Percentiles rank a stretch among this genome's conserved stretches.
phyloP scores from a whole-genome alignment of 2,113 vertebrate genomes.

The Danio rerio region DNA sequence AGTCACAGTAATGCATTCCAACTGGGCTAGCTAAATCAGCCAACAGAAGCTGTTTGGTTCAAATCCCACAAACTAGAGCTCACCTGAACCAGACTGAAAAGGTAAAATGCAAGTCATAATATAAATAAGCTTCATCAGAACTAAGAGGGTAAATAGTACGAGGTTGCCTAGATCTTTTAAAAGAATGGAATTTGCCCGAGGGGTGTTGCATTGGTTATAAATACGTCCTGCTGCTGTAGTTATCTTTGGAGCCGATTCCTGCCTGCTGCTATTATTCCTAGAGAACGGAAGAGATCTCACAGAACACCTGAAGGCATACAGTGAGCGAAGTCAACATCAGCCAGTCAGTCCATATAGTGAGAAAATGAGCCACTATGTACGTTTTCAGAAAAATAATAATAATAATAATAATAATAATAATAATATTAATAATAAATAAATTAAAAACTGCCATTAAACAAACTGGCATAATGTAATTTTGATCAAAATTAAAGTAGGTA shows the following conservation, averaged over 20 bases:
- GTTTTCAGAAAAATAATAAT: too few relatives aligned
- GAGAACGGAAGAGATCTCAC: constrained; percentile 44
- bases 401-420: too few relatives aligned
- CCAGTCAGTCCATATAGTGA: constrained; percentile 36
- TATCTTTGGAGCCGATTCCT: constrained; percentile 62
- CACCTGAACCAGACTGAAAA: background rate
- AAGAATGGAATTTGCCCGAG: constrained; percentile 58
- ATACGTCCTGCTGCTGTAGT: constrained; percentile 58
- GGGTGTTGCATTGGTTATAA: constrained; percentile 64
- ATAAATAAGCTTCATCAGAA: background rate
- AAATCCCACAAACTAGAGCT: background rate
- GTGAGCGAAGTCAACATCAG: background rate
- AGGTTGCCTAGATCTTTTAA: constrained; percentile 44
- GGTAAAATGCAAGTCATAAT: background rate
- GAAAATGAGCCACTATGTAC: background rate
- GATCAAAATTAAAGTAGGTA: too few relatives aligned
- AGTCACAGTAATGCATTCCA: constrained; percentile 3
- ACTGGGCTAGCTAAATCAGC: background rate
- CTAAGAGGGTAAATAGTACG: constrained; percentile 17
- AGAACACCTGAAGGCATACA: constrained; percentile 33
- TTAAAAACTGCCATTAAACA: background rate
- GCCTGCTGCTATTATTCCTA: constrained; percentile 44
- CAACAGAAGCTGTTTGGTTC: background rate
- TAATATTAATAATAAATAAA: too few relatives aligned
- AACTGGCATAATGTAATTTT: background rate